Evolutionary conservation across 2,888 invertebrate species (phyloP).

Genomic region (Pimpla rufipes): DNA sequence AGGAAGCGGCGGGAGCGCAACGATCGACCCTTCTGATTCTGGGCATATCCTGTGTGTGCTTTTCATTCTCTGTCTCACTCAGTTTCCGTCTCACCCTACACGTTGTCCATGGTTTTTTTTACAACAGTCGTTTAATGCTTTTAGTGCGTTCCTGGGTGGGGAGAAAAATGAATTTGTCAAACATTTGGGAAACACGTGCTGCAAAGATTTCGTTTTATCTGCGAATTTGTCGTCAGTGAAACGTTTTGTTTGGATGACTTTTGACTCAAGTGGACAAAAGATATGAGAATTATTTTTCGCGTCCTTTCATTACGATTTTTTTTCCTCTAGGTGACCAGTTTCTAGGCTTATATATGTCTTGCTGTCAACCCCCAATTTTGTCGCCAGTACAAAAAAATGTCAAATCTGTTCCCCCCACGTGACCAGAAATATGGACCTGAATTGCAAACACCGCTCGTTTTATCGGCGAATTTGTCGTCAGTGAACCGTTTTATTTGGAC

Average conservation of each 20-base stretch:
- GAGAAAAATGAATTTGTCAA: not conserved
- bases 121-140: not conserved
- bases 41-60: constrained; percentile 34
- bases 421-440: not conserved
- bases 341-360: no score
- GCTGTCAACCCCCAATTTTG: not conserved
- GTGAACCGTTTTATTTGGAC: not conserved
- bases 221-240: not conserved
- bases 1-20: constrained; percentile 5
- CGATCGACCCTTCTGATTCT: constrained; percentile 45
- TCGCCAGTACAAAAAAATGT: not conserved
- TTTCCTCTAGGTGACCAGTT: no score
- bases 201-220: not conserved
- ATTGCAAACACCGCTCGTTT: not conserved
- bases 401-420: not conserved
- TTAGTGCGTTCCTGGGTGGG: not conserved
- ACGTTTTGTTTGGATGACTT: not conserved
- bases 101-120: not conserved
- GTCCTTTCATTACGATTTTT: no score
- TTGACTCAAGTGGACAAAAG: no score
- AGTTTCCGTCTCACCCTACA: not conserved
- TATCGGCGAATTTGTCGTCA: not conserved
- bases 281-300: no score
- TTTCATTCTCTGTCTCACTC: no score
- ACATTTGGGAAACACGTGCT: not conserved